These are phyloP conservation scores for Otocyon megalotis DNA, from an alignment of 2,113 vertebrate species.

Conservation along the genomic window DNA sequence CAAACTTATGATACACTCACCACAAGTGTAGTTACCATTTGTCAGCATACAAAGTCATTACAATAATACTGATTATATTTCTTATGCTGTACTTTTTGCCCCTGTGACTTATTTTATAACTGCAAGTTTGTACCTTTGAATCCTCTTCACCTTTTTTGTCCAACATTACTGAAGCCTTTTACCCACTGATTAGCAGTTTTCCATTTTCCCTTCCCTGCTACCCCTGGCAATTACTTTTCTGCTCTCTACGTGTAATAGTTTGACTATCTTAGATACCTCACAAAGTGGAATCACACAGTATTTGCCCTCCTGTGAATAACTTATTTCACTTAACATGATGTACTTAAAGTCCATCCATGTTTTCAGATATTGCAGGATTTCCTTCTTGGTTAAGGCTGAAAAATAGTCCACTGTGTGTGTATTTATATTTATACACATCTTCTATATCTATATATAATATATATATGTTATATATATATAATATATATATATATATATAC, in stretches of 20 bases:
- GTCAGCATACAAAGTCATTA: neutral
- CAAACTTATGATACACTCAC: neutral
- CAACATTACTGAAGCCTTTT: neutral
- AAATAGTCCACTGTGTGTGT: neutral
- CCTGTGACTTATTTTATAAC: neutral
- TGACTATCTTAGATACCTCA: neutral
- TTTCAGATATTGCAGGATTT: neutral
- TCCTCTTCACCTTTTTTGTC: neutral
- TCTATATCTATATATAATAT: neutral
- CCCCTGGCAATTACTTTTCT: neutral
- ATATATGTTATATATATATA: neutral
- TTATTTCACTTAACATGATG: neutral
- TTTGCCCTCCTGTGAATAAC: neutral
- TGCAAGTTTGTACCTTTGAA: neutral
- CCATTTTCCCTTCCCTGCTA: neutral
- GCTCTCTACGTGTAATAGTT: neutral
- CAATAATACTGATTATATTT: neutral
- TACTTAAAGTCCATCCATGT: neutral
- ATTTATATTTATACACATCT: neutral
- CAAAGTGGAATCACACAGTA: neutral
- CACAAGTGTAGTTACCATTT: neutral
- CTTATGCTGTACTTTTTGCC: neutral
- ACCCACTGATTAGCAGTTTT: neutral
- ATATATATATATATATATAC: neutral
- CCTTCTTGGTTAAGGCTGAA: neutral